phyloP scores from a whole-genome alignment of 1,140 invertebrate species.

The Hestina assimilis region DNA sequence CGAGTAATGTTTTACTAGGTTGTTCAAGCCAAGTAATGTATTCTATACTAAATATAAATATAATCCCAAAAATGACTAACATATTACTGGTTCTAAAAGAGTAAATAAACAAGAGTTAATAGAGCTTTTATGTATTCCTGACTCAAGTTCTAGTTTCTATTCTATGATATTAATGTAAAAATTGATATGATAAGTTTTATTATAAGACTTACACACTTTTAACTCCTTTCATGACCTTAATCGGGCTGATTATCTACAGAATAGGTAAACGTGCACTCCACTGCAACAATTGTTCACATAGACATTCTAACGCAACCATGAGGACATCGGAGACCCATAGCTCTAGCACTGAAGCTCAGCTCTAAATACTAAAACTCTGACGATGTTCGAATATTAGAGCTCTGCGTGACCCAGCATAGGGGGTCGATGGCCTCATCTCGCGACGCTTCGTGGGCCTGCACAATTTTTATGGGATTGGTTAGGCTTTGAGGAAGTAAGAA shows the following conservation, averaged over 20 bases:
- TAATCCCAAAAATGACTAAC: too few relatives aligned
- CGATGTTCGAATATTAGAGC: not conserved
- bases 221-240: too few relatives aligned
- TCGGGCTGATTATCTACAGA: not conserved
- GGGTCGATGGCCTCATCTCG: not conserved
- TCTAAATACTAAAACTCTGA: not conserved
- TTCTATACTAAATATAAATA: too few relatives aligned
- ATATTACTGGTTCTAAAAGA: too few relatives aligned
- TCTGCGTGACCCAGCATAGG: not conserved
- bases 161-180: too few relatives aligned
- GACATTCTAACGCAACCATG: not conserved
- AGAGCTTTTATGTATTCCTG: too few relatives aligned
- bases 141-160: too few relatives aligned
- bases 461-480: not conserved
- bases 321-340: not conserved
- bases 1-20: too few relatives aligned
- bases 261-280: not conserved
- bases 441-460: conserved; percentile 69
- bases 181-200: too few relatives aligned
- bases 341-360: not conserved
- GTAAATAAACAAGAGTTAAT: too few relatives aligned
- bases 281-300: not conserved
- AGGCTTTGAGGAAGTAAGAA: conserved; percentile 12
- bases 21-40: too few relatives aligned
- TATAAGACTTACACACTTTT: too few relatives aligned